Conservation (phyloP, 2,797 vertebrate genomes). For the Toxotes lorentzi region DNA sequence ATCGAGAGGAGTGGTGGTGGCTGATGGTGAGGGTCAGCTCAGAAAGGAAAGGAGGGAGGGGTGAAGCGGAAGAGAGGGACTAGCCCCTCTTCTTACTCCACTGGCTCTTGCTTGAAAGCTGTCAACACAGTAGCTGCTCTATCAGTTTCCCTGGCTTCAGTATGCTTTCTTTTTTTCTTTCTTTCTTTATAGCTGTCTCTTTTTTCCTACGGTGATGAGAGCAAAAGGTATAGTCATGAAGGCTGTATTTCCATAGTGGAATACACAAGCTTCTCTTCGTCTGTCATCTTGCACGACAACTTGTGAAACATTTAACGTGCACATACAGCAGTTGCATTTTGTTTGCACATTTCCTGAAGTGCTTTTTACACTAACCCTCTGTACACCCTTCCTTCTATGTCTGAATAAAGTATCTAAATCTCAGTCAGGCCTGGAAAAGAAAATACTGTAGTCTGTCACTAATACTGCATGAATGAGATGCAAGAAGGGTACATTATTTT, state of each 20-base stretch:
- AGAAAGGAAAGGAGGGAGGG: conserved; percentile 33
- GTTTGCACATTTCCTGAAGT: background rate
- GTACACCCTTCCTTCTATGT: background rate
- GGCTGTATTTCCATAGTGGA: background rate
- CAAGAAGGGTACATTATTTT: background rate
- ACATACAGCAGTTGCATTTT: background rate
- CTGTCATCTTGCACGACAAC: conserved; percentile 13
- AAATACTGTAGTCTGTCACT: background rate
- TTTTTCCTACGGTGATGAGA: conserved; percentile 8
- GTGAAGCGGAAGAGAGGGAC: conserved; percentile 4
- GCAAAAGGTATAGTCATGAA: conserved; percentile 8
- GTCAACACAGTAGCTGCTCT: conserved; percentile 29
- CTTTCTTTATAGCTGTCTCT: background rate
- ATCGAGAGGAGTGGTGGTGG: conserved; percentile 4
- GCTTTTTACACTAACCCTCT: background rate
- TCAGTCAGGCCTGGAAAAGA: background rate
- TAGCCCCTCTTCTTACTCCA: conserved; percentile 40
- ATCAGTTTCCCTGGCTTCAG: background rate
- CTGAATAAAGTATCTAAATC: background rate
- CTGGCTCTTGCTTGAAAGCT: conserved; percentile 54
- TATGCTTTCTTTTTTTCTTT: background rate
- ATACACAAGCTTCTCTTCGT: background rate
- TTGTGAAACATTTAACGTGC: background rate
- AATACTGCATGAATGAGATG: background rate
- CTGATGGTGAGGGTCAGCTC: conserved; percentile 50